A percentile compares a stretch with the other conserved stretches of the same genome.
Evolutionary conservation across 2,888 invertebrate species (phyloP).

Genomic region (Helleia helle): DNA sequence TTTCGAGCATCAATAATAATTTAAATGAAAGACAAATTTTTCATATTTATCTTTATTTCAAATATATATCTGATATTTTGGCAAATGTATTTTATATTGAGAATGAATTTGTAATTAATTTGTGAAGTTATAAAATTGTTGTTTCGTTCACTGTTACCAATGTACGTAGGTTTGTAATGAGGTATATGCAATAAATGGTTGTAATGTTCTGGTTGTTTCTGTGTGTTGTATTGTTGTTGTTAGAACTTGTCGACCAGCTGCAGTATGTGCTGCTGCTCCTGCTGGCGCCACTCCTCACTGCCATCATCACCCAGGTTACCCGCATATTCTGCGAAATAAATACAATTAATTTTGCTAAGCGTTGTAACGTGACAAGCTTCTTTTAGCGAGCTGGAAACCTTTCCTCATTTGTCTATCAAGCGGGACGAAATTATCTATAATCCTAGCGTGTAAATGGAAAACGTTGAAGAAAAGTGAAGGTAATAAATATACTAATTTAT

Average conservation of each 20-base stretch:
- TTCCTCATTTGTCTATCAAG: too few relatives aligned
- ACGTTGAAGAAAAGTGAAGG: too few relatives aligned
- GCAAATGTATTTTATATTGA: neutral
- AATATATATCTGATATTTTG: neutral
- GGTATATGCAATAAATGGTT: conserved; percentile 6
- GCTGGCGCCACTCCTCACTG: conserved; percentile 87
- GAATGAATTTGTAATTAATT: conserved; percentile 1
- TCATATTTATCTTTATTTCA: neutral
- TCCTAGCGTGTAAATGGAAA: too few relatives aligned
- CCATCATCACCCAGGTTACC: conserved; percentile 95
- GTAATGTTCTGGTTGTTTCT: conserved; percentile 18
- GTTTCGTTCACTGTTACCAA: conserved; percentile 34
- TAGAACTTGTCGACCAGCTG: conserved; percentile 95
- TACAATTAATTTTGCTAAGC: too few relatives aligned
- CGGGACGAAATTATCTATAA: too few relatives aligned
- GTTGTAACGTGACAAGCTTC: too few relatives aligned
- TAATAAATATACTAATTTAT: too few relatives aligned
- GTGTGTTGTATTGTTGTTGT: too few relatives aligned
- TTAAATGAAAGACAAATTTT: too few relatives aligned
- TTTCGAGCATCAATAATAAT: too few relatives aligned
- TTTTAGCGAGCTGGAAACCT: too few relatives aligned
- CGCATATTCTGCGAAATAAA: conserved; percentile 88
- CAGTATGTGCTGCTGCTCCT: conserved; percentile 92
- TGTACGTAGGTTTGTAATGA: conserved; percentile 12
- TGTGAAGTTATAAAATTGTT: conserved; percentile 28